A percentile compares a stretch with the other conserved stretches of the same genome.
Evolutionary conservation across 2,888 invertebrate species (phyloP).

Genomic region (Zonitis immaculata): DNA sequence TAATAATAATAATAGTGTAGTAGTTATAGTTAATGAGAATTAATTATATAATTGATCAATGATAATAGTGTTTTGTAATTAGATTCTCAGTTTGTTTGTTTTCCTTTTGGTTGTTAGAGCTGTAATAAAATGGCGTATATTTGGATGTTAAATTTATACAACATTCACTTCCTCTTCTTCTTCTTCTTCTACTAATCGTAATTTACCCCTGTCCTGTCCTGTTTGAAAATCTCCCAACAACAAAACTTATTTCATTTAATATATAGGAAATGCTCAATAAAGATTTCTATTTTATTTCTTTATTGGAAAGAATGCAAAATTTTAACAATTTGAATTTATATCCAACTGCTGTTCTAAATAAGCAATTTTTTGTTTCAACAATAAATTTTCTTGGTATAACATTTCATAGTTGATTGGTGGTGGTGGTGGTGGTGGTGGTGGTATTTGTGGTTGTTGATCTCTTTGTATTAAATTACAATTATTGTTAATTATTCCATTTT

Average conservation of each 20-base stretch:
- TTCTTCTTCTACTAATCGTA: too few relatives aligned
- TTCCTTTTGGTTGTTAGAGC: constrained; percentile 43
- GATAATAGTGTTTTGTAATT: constrained; percentile 46
- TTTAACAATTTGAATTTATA: neutral
- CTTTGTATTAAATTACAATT: too few relatives aligned
- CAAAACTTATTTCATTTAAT: neutral
- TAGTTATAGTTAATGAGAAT: constrained; percentile 32
- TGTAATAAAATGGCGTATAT: constrained; percentile 52
- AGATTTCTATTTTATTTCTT: too few relatives aligned
- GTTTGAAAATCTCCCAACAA: too few relatives aligned
- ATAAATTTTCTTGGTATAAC: constrained; percentile 52
- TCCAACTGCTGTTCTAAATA: constrained; percentile 43
- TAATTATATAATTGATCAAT: too few relatives aligned
- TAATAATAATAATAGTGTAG: constrained; percentile 8
- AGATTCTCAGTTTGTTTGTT: constrained; percentile 44
- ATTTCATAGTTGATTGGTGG: constrained; percentile 48
- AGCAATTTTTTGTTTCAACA: constrained; percentile 51
- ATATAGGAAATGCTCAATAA: too few relatives aligned
- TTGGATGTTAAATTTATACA: constrained; percentile 43
- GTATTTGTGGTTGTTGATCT: too few relatives aligned
- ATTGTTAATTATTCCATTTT: constrained; percentile 27
- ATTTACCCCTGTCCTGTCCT: too few relatives aligned
- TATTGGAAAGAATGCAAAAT: neutral
- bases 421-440: too few relatives aligned
- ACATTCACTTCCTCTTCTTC: too few relatives aligned